Base-by-base conservation (phyloP, 2,113 vertebrate genomes). In the Chloropsis cyanopogon region DNA sequence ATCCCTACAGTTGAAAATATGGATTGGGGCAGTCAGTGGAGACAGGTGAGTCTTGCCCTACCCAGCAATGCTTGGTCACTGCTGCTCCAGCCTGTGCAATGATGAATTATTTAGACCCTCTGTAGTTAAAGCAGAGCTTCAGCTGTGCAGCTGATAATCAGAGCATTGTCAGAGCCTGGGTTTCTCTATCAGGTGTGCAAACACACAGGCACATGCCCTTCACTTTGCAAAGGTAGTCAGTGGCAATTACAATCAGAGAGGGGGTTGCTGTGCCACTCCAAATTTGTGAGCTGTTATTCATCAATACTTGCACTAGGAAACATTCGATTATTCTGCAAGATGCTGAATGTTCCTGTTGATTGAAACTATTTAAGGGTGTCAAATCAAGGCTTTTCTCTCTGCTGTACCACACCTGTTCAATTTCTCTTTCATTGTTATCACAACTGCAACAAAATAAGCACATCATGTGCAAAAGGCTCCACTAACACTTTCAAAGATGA, bases 231-330 rank as follows among this genome's bases (percentile, higher is more conserved):
- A 94, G 75, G 71, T 22, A 76, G 65, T 42, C 0, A 2, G 71
- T 88, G 54, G 60, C 92, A 95, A 86, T 95, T 93, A 59, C 77
- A 94, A 96, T 96, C 87, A 96, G 82, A 71, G 41, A 12, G 39
- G 35, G 65, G 75, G 86, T 22, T 68, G 63, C 63, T 70, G 42
- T 95, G 90, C 84, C 71, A 49, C 63, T 94, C 79, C 66, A 86
- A 28, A 82, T 92, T 52, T 88, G 64, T 50, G 59, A 96, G 93
- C 54, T 86, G 50, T 44, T 91, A 19, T 56, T 44, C 93, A 87
- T 80, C 90, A 73, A 57, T 77, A 59, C 63, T 90, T 86, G 52
- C 44, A 61, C 33, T 29, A n/a, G 82, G 79, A 93, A 87, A n/a
- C 63, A 54, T 53, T 50, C 33, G n/a, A 60, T 89, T 71, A 31